Base-by-base conservation (phyloP, 1,140 invertebrate species). In the Lutraria rhynchaena region DNA sequence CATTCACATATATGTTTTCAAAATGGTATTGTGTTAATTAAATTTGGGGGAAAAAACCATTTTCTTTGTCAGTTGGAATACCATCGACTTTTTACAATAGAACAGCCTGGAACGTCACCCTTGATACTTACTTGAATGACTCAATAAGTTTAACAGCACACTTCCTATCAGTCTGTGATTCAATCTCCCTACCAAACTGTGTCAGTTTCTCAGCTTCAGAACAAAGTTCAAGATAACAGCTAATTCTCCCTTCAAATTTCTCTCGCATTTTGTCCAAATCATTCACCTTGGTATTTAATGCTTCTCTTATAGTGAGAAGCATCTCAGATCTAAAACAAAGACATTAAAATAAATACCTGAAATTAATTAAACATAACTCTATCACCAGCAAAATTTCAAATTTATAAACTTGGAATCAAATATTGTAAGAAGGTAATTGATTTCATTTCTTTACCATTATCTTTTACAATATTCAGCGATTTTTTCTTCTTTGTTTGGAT, bases 281-380 rank as follows among this genome's bases (percentile, higher is more conserved):
- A 29, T 41, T 27, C 1, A 19, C 13, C 57, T 74, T 57, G 0
- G 9, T 22, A 22, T 37, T 33, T 44, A 46, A 7, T 7, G 29
- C 37, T 1, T 19, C 29, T 19, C 19, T 37, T 46, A 74, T 60
- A 1, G 49, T 24, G n/a, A 74, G 15, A 24, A 37, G 37, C 71
- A 74, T 74, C 22, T 74, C 71, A 58, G 71, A 41, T 33, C 71
- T 74, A 15, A 73, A 37, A 73, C 4, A 37, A n/a, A 37, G 13
- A 33, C 37, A 65, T 19, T 35, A 60, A 60, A 60, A 41, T 7
- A 41, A 41, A 41, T 41, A 7, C 37, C 5, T 41, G 37, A 41
- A 41, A 41, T 41, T 41, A 7, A 41, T 7, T 15, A 41, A 41
- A 41, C 15, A n/a, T n/a, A n/a, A n/a, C n/a, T n/a, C n/a, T n/a